Evolutionary conservation across 2,888 invertebrate genomes (phyloP), one percentile per base, ranked within the genome.

Genomic region (Carcina quercana): DNA sequence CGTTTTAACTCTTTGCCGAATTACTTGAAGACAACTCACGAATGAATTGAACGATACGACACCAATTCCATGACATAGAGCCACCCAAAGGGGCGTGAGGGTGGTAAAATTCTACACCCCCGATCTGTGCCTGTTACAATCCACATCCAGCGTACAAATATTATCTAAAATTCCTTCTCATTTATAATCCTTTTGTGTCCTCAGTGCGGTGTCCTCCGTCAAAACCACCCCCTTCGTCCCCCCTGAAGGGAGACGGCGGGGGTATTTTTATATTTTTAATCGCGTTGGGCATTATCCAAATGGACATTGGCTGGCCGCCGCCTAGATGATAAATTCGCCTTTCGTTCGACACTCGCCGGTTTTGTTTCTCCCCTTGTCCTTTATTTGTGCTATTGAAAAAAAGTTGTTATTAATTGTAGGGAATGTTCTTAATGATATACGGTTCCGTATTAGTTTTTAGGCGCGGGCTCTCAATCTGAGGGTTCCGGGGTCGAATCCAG

Each of bases 121-220:
- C 65, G 66, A 68, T 70, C 69, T 68, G 57, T 45, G 63, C 70
- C 68, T 79, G 72, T 79, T 82, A 80, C 83, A 82, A 82, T 83
- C 79, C 82, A 79, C 82, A 80, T 80, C 73, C 80, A 71, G 64
- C 82, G 82, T 79, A 83, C 83, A 83, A 83, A 83, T 83, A 82
- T 83, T 83, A 84, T 84, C 83, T 83, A 80, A 82, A 84, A 84
- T 83, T 84, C 83, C 83, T 84, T 82, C 84, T 84, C 83, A 84
- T 84, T 84, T 83, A 83, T 83, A 84, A 84, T 84, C 84, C 83
- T 84, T 84, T 84, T 83, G 83, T 84, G 82, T 83, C 82, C 79
- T 80, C 79, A 71, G 76, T 68, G 79, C 76, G 74, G 78, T 72
- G 78, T 82, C 83, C 80, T 82, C 82, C 82, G 82, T 78, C 82